Percentiles rank a stretch among this genome's conserved stretches.
These are phyloP conservation scores for Scaptomyza cyrtandrae DNA, from an alignment of 2,888 invertebrate species.

Conservation along the genomic window DNA sequence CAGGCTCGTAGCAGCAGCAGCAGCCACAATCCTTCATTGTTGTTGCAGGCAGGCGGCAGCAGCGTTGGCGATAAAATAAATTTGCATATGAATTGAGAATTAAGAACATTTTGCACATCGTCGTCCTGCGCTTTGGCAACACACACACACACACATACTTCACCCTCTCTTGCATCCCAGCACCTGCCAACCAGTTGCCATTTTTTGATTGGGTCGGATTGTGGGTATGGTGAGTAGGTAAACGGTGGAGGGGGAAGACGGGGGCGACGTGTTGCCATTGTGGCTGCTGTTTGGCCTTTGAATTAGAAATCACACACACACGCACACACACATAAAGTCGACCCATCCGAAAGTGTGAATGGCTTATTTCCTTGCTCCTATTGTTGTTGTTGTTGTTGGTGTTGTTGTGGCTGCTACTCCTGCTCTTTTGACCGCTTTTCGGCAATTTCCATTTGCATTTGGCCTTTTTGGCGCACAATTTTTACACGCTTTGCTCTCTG, in stretches of 20 bases:
- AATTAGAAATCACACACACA: conserved; percentile 63
- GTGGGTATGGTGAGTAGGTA: neutral
- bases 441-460: conserved; percentile 70
- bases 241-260: conserved; percentile 12
- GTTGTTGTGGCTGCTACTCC: conserved; percentile 41
- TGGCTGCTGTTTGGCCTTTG: conserved; percentile 80
- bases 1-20: conserved; percentile 65
- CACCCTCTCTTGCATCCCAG: conserved; percentile 15
- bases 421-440: conserved; percentile 70
- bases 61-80: conserved; percentile 83
- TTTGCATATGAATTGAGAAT: conserved; percentile 85
- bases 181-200: conserved; percentile 59
- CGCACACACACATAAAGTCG: conserved; percentile 30
- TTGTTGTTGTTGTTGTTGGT: conserved; percentile 49
- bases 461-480: conserved; percentile 66
- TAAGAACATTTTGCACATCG: conserved; percentile 84
- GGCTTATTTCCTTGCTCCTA: conserved; percentile 70
- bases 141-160: neutral
- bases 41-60: conserved; percentile 71
- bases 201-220: conserved; percentile 66
- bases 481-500: conserved; percentile 62
- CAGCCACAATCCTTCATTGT: conserved; percentile 70
- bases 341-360: conserved; percentile 69
- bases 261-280: conserved; percentile 62
- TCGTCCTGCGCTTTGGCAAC: conserved; percentile 42